Conservation (phyloP, 1,140 invertebrate species). For the Ganaspis sp. region DNA sequence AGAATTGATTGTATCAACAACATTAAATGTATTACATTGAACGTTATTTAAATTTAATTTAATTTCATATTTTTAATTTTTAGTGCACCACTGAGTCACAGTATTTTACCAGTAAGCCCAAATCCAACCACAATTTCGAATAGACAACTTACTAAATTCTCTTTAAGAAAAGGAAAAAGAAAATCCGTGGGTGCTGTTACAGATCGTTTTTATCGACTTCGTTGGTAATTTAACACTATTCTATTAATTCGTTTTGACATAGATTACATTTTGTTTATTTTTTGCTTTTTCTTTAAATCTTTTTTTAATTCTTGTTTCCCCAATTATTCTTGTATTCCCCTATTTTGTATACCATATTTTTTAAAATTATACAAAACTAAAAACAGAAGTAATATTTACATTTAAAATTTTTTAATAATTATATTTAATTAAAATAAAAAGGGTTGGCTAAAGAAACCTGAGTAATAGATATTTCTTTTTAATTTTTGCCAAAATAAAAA, state of each 20-base stretch:
- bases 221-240: conserved; percentile 79
- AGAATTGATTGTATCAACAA: too few species aligned
- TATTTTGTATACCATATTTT: too few species aligned
- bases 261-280: background rate
- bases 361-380: too few species aligned
- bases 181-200: conserved; percentile 85
- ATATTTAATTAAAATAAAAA: too few species aligned
- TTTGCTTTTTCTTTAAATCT: background rate
- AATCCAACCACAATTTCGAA: conserved; percentile 42
- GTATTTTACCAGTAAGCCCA: conserved; percentile 55
- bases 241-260: too few species aligned
- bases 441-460: too few species aligned
- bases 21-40: conserved; percentile 37
- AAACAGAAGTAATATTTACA: too few species aligned
- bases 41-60: conserved; percentile 19
- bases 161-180: conserved; percentile 83
- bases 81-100: conserved; percentile 50
- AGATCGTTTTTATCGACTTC: conserved; percentile 86
- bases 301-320: too few species aligned
- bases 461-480: too few species aligned
- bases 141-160: conserved; percentile 84
- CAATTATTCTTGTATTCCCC: too few species aligned
- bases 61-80: conserved; percentile 36
- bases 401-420: too few species aligned
- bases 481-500: too few species aligned